Evolutionary conservation across 2,888 invertebrate species (phyloP).

Genomic region (Dugesia japonica): DNA sequence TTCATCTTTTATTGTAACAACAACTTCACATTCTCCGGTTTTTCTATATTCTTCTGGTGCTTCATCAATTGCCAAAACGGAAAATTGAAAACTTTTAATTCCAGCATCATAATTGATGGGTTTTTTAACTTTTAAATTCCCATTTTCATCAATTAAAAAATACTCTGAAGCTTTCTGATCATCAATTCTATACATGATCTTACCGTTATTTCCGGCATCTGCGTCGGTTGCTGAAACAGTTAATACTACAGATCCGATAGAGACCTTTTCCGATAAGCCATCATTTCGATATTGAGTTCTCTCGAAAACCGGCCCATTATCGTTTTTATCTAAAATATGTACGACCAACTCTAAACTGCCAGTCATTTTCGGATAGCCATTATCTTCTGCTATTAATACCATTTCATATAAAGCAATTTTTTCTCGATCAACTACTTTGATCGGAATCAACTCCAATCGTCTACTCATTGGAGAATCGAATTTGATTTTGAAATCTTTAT

Average conservation of each 20-base stretch:
- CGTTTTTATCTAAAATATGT: constrained; percentile 11
- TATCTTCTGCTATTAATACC: constrained; percentile 20
- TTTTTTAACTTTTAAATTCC: constrained; percentile 13
- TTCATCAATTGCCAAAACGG: constrained; percentile 17
- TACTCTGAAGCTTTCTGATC: constrained; percentile 1
- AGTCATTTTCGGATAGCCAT: not conserved
- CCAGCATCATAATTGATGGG: constrained; percentile 17
- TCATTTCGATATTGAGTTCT: not conserved
- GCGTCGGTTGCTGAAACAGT: constrained; percentile 22
- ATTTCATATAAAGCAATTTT: not conserved
- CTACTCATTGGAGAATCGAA: not conserved
- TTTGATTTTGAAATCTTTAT: constrained; percentile 1
- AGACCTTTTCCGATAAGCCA: not conserved
- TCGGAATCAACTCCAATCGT: constrained; percentile 17
- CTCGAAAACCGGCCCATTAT: constrained; percentile 24
- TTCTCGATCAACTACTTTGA: constrained; percentile 17
- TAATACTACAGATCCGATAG: constrained; percentile 6
- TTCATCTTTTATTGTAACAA: constrained; percentile 15
- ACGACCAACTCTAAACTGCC: constrained; percentile 17
- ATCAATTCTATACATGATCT: constrained; percentile 17
- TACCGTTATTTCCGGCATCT: not conserved
- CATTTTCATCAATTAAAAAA: not conserved
- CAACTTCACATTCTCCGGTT: constrained; percentile 13
- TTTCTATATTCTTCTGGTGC: constrained; percentile 27
- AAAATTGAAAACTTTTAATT: constrained; percentile 20